Conservation (phyloP, 2,888 invertebrate species). For the Ceraclea dissimilis region DNA sequence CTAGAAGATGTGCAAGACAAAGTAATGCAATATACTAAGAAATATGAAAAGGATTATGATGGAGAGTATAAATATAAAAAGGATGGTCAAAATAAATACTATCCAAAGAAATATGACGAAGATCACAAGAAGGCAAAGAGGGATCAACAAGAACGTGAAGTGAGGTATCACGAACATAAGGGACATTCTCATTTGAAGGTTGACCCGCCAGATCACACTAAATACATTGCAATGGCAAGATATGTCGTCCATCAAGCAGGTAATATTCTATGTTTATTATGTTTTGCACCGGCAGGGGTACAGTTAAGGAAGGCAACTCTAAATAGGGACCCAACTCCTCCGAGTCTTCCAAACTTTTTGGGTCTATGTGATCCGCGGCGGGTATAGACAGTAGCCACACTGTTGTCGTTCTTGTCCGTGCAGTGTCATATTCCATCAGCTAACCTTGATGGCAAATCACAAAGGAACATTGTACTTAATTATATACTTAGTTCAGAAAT, state of each 20-base stretch:
- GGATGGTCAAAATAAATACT: background rate
- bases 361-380: too few species aligned
- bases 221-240: slow-evolving; percentile 20
- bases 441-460: too few species aligned
- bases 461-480: too few species aligned
- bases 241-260: slow-evolving; percentile 15
- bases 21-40: background rate
- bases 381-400: too few species aligned
- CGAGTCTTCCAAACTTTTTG: too few species aligned
- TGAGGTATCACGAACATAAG: background rate
- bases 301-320: too few species aligned
- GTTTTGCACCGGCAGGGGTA: too few species aligned
- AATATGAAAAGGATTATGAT: background rate
- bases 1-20: background rate
- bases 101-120: background rate
- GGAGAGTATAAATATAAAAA: background rate
- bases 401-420: too few species aligned
- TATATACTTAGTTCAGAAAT: too few species aligned
- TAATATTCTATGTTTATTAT: background rate
- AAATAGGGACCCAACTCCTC: too few species aligned
- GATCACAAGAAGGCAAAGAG: background rate
- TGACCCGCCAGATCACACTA: slow-evolving; percentile 15
- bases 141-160: background rate
- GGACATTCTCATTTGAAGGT: background rate
- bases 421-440: too few species aligned